These are phyloP conservation scores for Eptatretus burgeri DNA, from an alignment of 2,113 vertebrate species.

Conservation along the genomic window DNA sequence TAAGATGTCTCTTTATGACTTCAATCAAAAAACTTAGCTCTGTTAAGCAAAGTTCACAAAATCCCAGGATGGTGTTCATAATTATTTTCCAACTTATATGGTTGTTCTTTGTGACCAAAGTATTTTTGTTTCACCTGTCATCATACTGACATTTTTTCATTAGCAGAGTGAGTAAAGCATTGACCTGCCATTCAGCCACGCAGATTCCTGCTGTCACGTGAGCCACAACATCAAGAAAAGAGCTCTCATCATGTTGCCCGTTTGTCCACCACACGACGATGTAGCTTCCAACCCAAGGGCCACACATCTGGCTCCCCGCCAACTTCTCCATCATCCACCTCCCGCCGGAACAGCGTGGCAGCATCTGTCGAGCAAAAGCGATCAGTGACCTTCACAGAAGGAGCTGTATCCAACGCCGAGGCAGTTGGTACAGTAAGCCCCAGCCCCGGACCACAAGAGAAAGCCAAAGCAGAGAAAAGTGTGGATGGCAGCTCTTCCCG, in stretches of 20 bases:
- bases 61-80: no score
- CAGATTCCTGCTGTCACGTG: slow-evolving; percentile 63
- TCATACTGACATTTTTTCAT: no score
- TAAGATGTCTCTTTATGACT: no score
- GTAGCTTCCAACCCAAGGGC: slow-evolving; percentile 74
- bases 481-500: background rate
- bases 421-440: background rate
- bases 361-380: slow-evolving; percentile 49
- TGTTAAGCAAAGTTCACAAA: no score
- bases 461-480: background rate
- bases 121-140: no score
- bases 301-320: slow-evolving; percentile 35
- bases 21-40: no score
- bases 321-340: background rate
- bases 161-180: no score
- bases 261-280: slow-evolving; percentile 52
- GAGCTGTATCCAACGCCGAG: background rate
- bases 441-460: background rate
- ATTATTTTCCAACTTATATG: no score
- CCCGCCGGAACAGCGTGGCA: slow-evolving; percentile 2
- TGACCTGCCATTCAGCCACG: slow-evolving; percentile 25
- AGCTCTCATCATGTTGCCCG: slow-evolving; percentile 43
- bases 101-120: no score
- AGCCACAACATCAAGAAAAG: slow-evolving; percentile 43
- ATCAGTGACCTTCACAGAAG: slow-evolving; percentile 71